Evolutionary conservation across 2,113 vertebrate genomes (phyloP).

Genomic region (Lynx canadensis): DNA sequence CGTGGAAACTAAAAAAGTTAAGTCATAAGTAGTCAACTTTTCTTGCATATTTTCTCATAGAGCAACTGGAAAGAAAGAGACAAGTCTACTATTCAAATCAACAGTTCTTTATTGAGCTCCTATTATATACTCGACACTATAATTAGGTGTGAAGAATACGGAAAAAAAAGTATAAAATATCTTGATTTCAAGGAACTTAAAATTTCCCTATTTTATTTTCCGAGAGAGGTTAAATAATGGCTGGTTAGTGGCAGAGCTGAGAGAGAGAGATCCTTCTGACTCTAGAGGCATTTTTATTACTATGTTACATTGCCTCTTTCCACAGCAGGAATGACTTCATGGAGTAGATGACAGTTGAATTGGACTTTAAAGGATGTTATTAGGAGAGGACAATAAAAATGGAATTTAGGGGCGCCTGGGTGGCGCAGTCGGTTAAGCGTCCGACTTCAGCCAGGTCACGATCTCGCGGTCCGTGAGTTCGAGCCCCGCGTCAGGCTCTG

Average conservation of each 20-base stretch:
- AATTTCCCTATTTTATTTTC: background rate
- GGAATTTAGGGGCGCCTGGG: background rate
- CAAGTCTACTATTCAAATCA: background rate
- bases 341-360: background rate
- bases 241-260: background rate
- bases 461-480: too few relatives aligned
- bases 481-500: too few relatives aligned
- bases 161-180: background rate
- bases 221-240: background rate
- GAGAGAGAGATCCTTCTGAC: background rate
- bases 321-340: background rate
- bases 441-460: too few relatives aligned
- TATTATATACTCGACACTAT: background rate
- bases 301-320: background rate
- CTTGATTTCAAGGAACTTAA: constrained; percentile 3
- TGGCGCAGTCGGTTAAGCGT: too few relatives aligned
- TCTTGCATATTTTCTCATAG: background rate
- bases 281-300: constrained; percentile 15
- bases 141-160: background rate
- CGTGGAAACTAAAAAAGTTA: background rate
- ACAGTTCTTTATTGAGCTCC: background rate
- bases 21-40: background rate
- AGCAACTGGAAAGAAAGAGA: background rate
- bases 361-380: background rate
- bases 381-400: background rate